Conservation (phyloP, 2,113 vertebrate genomes). For the Urocitellus parryii region DNA sequence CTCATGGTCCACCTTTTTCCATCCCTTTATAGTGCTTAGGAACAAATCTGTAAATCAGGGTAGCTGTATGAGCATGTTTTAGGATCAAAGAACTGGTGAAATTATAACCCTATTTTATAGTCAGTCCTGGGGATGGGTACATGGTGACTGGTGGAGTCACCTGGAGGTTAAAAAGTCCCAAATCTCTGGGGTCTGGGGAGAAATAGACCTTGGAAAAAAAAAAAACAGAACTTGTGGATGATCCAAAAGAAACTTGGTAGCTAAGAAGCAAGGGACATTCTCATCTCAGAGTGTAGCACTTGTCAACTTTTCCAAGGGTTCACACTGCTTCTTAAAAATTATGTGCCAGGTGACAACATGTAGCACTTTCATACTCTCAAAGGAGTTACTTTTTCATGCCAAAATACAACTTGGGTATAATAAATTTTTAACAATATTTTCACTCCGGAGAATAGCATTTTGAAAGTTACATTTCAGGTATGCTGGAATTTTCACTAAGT, state of each 20-base stretch:
- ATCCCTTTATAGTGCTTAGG: not conserved
- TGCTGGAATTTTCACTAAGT: not conserved
- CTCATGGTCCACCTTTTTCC: not conserved
- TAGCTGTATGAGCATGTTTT: not conserved
- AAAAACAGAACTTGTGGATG: not conserved
- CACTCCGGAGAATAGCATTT: not conserved
- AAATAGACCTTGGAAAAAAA: not conserved
- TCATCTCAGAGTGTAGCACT: not conserved
- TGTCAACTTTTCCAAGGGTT: not conserved
- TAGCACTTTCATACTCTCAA: not conserved
- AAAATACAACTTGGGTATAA: not conserved
- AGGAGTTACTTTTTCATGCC: not conserved
- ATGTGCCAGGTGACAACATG: not conserved
- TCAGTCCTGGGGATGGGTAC: not conserved
- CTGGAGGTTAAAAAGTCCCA: not conserved
- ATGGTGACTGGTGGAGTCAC: not conserved
- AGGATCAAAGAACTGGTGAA: not conserved
- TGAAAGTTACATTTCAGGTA: slow-evolving; percentile 22
- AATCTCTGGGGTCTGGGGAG: not conserved
- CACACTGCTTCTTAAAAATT: not conserved
- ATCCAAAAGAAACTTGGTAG: not conserved
- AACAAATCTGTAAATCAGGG: not conserved
- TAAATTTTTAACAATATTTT: not conserved
- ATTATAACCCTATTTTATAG: not conserved
- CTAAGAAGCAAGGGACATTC: not conserved